Conservation (phyloP, 2,797 vertebrate species). For the Epinephelus awoara region DNA sequence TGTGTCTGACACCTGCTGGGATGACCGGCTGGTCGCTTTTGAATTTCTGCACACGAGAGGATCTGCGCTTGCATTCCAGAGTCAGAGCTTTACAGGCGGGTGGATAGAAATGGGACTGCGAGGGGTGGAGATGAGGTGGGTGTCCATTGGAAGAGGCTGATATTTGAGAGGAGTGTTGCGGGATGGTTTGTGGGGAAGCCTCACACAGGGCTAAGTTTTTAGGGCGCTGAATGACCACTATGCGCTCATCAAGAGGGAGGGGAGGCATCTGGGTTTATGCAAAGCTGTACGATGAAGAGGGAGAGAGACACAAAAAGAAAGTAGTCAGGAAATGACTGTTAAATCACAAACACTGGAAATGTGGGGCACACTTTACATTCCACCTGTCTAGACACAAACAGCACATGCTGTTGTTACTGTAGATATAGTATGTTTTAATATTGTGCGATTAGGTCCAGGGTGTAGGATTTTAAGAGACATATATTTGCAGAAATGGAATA, state of each 20-base stretch:
- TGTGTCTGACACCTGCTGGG: conserved; percentile 68
- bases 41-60: conserved; percentile 76
- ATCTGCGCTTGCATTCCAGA: conserved; percentile 86
- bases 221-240: conserved; percentile 88
- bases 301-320: conserved; percentile 55
- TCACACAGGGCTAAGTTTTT: conserved; percentile 86
- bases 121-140: conserved; percentile 72
- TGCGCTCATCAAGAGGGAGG: conserved; percentile 89
- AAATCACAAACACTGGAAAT: conserved; percentile 37
- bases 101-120: conserved; percentile 76
- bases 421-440: neutral
- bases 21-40: conserved; percentile 72
- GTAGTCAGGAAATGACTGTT: conserved; percentile 36
- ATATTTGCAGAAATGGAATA: too few species aligned
- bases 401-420: conserved; percentile 13
- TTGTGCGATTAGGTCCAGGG: neutral
- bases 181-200: conserved; percentile 81
- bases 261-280: conserved; percentile 88
- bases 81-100: conserved; percentile 77
- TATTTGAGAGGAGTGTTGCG: conserved; percentile 80
- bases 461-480: too few species aligned
- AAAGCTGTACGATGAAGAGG: conserved; percentile 73
- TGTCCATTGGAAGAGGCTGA: conserved; percentile 76
- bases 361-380: conserved; percentile 66
- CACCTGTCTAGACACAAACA: conserved; percentile 34